phyloP scores from a whole-genome alignment of 2,888 invertebrate species.

The Lasioglossum villosulum region DNA sequence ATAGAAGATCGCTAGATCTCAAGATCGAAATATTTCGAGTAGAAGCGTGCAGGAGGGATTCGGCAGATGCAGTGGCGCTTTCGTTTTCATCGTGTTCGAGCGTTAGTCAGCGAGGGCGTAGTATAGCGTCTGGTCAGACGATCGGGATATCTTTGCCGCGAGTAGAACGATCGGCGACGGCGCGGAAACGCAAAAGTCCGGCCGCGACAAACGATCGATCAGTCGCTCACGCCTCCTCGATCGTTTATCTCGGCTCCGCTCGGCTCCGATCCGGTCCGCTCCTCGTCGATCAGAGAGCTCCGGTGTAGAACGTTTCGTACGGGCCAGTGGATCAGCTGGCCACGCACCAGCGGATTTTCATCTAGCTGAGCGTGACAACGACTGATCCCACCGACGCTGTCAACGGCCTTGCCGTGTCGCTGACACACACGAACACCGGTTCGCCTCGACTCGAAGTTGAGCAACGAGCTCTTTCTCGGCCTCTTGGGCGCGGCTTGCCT shows the following conservation, averaged over 20 bases:
- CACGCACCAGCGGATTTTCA: slow-evolving; percentile 50
- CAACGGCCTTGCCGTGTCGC: slow-evolving; percentile 69
- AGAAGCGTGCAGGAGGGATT: background rate
- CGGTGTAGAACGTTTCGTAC: slow-evolving; percentile 14
- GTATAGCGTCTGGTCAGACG: background rate
- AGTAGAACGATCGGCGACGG: slow-evolving; percentile 2
- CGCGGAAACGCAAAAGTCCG: background rate
- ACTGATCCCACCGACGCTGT: slow-evolving; percentile 61
- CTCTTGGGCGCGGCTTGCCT: slow-evolving; percentile 64
- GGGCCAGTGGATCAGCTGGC: slow-evolving; percentile 64
- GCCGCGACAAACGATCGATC: slow-evolving; percentile 13
- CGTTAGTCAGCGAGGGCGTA: background rate
- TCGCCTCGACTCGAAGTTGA: slow-evolving; percentile 71
- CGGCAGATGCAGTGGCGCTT: background rate
- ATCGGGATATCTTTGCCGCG: background rate
- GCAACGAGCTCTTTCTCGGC: slow-evolving; percentile 47
- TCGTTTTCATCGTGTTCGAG: background rate
- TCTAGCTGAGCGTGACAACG: slow-evolving; percentile 65
- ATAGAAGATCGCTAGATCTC: no score
- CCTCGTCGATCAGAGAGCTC: background rate
- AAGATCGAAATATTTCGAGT: no score
- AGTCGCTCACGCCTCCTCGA: background rate
- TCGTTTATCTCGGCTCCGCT: slow-evolving; percentile 4
- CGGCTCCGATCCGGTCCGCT: background rate
- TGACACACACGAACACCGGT: slow-evolving; percentile 59